Base-by-base conservation (phyloP, 1,140 invertebrate species). In the Geopemphigus sp. region DNA sequence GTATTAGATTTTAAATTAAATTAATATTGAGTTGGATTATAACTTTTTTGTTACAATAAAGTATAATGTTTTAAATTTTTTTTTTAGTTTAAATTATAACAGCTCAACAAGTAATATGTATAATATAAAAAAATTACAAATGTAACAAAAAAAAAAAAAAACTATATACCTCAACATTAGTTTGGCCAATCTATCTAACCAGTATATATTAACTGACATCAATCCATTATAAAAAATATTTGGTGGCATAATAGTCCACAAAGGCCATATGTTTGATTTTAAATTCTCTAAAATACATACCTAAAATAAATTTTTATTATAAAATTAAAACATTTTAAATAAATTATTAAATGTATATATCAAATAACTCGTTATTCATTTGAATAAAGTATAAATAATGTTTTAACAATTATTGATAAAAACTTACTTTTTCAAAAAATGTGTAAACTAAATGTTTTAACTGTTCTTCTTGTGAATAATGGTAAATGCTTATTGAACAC, bases 401-500 rank as follows among this genome's bases (percentile, higher is more conserved):
- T 59, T 59, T 26, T 2, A 22, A 26, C 3, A 12, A 12, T 1
- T 11, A 50, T 50, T 50, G 14, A 8, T 50, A 53, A 22, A 57
- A 39, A n/a, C 39, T 26, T 63, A 78, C 74, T 61, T 63, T 78
- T 78, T 78, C 74, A 50, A 78, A 78, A 78, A 78, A 78, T 47
- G 54, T 63, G 47, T 78, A 78, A 29, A 78, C 22, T 26, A 39
- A 47, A 61, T 78, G n/a, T 50, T 78, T 78, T 45, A 78, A 50
- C 12, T 26, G 74, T 63, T 63, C 74, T 26, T 78, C 74, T 61
- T 78, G 56, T 14, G 74, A 57, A 78, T 78, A 78, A 61, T 78
- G 11, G n/a, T 78, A 78, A 26, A 78, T 45, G 61, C 74, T 63
- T 14, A 78, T 45, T 47, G 74, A 78, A 12, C 74, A 78, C 56